These are phyloP conservation scores for Drosophila paucipuncta DNA, from an alignment of 2,888 invertebrate species.

Conservation along the genomic window DNA sequence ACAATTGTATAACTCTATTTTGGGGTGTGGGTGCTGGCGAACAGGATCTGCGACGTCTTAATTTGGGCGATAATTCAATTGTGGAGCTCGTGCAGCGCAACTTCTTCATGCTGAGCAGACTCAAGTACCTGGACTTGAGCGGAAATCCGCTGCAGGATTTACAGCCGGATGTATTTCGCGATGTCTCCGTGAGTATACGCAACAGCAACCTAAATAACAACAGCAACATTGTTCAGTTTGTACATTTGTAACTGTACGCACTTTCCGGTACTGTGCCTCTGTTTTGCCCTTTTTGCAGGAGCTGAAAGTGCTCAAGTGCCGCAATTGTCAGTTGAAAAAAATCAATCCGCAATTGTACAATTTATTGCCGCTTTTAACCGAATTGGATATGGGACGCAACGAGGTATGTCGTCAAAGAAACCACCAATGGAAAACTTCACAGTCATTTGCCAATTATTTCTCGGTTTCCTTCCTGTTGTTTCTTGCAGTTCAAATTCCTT, in stretches of 20 bases:
- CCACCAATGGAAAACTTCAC: constrained; percentile 9
- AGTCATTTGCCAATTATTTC: constrained; percentile 64
- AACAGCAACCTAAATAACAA: constrained; percentile 20
- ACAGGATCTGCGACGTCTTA: constrained; percentile 89
- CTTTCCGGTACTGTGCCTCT: constrained; percentile 10
- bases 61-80: constrained; percentile 89
- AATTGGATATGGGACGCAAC: constrained; percentile 92
- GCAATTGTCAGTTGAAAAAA: constrained; percentile 90
- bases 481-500: constrained; percentile 88
- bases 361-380: constrained; percentile 89
- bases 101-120: constrained; percentile 90
- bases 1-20: constrained; percentile 42
- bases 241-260: constrained; percentile 27
- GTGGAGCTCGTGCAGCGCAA: constrained; percentile 89
- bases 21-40: constrained; percentile 7
- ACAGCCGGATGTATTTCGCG: constrained; percentile 92
- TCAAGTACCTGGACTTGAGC: constrained; percentile 90
- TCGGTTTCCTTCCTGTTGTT: constrained; percentile 22
- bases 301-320: constrained; percentile 90
- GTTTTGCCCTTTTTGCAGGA: constrained; percentile 86
- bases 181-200: constrained; percentile 87
- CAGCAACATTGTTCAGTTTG: background rate
- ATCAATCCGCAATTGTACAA: constrained; percentile 93
- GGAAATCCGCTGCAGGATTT: constrained; percentile 91
- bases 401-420: constrained; percentile 82